Percentiles rank a stretch among this genome's conserved stretches.
Conservation (phyloP, 2,797 vertebrate species). For the Todus mexicanus region DNA sequence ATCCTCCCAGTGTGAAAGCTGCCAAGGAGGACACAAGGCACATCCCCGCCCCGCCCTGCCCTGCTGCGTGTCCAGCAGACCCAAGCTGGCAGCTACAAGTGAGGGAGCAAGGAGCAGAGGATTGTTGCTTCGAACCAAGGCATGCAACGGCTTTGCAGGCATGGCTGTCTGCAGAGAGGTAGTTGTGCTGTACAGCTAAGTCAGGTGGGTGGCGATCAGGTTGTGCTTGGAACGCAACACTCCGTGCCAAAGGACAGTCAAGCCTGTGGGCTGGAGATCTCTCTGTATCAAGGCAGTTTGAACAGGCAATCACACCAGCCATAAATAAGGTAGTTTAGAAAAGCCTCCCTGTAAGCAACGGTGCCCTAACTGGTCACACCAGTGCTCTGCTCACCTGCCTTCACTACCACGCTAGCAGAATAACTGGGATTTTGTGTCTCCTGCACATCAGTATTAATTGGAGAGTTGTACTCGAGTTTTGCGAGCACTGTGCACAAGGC, state of each 20-base stretch:
- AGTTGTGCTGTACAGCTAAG: not conserved
- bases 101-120: not conserved
- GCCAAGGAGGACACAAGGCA: rapidly evolving
- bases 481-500: not conserved
- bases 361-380: not conserved
- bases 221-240: not conserved
- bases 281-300: not conserved
- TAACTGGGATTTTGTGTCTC: not conserved
- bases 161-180: not conserved
- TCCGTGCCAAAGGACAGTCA: not conserved
- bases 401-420: no score
- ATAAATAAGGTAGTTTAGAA: not conserved
- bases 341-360: not conserved
- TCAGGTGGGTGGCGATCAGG: not conserved
- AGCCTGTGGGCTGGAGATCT: not conserved
- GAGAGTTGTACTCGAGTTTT: not conserved
- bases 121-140: not conserved
- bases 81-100: not conserved
- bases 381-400: not conserved
- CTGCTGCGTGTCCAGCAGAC: rapidly evolving
- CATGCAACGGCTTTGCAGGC: not conserved
- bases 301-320: not conserved
- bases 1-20: not conserved
- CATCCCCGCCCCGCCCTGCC: not conserved
- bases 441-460: not conserved